Evolutionary conservation across 2,888 invertebrate species (phyloP).

Genomic region (Stratiomys singularior): DNA sequence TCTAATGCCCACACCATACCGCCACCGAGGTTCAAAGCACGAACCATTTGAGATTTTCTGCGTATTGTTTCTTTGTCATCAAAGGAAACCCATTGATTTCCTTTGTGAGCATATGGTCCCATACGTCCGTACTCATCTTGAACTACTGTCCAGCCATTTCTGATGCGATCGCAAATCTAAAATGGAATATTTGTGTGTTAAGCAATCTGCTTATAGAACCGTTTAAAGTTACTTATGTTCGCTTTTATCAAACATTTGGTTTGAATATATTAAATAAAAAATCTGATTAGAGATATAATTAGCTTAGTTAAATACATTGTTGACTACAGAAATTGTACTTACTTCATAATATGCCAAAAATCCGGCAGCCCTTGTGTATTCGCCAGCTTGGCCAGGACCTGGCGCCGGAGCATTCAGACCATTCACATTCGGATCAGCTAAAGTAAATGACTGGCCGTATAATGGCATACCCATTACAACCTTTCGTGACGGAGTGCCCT

Average conservation of each 20-base stretch:
- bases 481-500: conserved; percentile 83
- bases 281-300: too few relatives aligned
- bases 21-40: conserved; percentile 81
- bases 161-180: conserved; percentile 84
- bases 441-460: conserved; percentile 86
- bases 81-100: conserved; percentile 91
- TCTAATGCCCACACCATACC: conserved; percentile 94
- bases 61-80: conserved; percentile 85
- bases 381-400: conserved; percentile 84
- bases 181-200: too few relatives aligned
- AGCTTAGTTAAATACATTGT: too few relatives aligned
- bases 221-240: too few relatives aligned
- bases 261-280: too few relatives aligned
- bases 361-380: conserved; percentile 85
- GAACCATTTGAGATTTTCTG: conserved; percentile 81
- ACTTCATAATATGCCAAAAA: conserved; percentile 91
- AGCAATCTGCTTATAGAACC: too few relatives aligned
- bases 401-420: conserved; percentile 81
- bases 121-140: conserved; percentile 80
- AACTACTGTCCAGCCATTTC: conserved; percentile 82
- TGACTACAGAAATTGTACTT: too few relatives aligned
- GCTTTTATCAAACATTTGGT: too few relatives aligned
- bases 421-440: conserved; percentile 70
- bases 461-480: conserved; percentile 90
- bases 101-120: conserved; percentile 89